Base-by-base conservation (phyloP, 1,140 invertebrate genomes). In the Drosophila neocordata region DNA sequence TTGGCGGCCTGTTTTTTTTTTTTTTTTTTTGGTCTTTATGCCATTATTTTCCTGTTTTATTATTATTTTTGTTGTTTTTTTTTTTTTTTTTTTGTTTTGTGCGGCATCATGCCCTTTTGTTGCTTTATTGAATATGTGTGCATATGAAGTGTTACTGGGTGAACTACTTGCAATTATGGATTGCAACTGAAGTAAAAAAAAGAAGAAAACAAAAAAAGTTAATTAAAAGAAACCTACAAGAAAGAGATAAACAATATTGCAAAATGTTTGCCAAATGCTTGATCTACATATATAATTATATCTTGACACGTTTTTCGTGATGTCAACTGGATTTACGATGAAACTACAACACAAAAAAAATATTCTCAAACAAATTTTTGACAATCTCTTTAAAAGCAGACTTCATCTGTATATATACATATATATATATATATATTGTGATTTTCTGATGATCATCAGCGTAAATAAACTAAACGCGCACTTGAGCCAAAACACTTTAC, bases 41-140 rank as follows among this genome's bases (percentile, higher is more conserved):
- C 62, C 34, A 22, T 22, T 31, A 15, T 15, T 71, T 58, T 73
- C 72, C 22, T 61, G 70, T 73, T 37, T 59, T 61, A 31, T 31
- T 31, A 31, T 31, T 24, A 24, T 4, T 24, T 62, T 2, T 24
- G 1, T 24, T 68, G 65, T 69, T 65, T 62, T 71, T 56, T 31
- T 6, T 31, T 31, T 6, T 31, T 4, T 31, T 31, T 31, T 31
- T 31, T 31, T 57, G 69, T 37, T 59, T 61, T 73, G 71, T 88
- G 79, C 82, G 82, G 83, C 79, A 88, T 87, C 83, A 87, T 87
- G 83, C 82, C 82, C 83, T 87, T 87, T 87, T 87, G 83, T 80
- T 80, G 77, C 69, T 78, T 65, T 75, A 88, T 79, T 82, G 78
- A 82, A 82, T 76, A 56, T 34, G 44, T 53, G 57, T 52, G 60